Base-by-base conservation (phyloP, 2,888 invertebrate genomes). In the Germaria angustata region DNA sequence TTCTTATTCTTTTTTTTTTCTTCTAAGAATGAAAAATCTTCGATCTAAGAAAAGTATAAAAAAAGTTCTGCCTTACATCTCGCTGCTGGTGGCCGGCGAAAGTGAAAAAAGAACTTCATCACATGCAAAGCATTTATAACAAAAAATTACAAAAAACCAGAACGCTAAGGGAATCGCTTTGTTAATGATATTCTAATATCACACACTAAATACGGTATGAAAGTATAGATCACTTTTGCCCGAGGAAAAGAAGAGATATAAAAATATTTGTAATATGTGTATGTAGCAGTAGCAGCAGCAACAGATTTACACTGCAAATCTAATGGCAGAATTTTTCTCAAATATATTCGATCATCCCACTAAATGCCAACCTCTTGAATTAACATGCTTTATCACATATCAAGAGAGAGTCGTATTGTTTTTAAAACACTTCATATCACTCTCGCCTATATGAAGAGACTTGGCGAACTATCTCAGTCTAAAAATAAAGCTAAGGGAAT, bases 401-500 rank as follows among this genome's bases (percentile, higher is more conserved):
- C 72, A 69, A 78, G 77, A 73, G 81, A 81, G 81, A 77, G 81
- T 77, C 81, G 17, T 39, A 20, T 17, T 34, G 66, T 66, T 32
- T 68, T 71, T 28, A n/a, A 41, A 49, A 59, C 57, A 49, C 39
- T 59, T 49, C 57, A 51, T 75, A 66, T 69, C 53, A 49, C 53
- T 53, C 34, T 17, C 44, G 77, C 15, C 69, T 61, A 55, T 77
- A 20, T 61, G 44, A 81, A 61, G 20, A 69, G 78, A 79, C 81
- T 82, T 79, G 82, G 79, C 79, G n/a, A 44, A 24, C 5, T 13
- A 59, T 15, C 36, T 68, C 68, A 77, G 71, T 75, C 66, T 71
- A 79, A 79, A 82, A 82, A 82, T 79, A 79, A 59, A 82, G 82
- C 82, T 82, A 82, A 82, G 82, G 82, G 82, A 79, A 82, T 82